phyloP scores from a whole-genome alignment of 2,113 vertebrate genomes.

The Hypomesus transpacificus region DNA sequence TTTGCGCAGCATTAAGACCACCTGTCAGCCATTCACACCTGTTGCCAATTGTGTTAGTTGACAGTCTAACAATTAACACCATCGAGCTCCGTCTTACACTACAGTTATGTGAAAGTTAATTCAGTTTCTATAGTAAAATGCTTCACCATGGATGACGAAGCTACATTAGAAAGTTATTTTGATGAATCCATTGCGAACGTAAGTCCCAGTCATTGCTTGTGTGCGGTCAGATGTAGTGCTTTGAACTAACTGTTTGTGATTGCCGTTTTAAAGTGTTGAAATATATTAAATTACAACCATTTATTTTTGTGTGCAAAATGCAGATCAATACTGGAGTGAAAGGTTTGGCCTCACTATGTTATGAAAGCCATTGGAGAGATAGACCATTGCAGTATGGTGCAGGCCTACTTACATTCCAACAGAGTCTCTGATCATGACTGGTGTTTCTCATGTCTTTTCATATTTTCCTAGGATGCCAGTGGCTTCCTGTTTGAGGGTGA shows the following conservation, averaged over 20 bases:
- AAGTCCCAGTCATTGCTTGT: slow-evolving; percentile 34
- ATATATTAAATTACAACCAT: too few species aligned
- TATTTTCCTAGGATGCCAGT: slow-evolving; percentile 58
- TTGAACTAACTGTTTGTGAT: too few species aligned
- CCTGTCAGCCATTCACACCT: slow-evolving; percentile 9
- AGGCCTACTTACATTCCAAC: too few species aligned
- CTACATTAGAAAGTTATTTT: slow-evolving; percentile 75
- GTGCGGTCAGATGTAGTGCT: not conserved
- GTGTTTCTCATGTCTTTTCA: slow-evolving; percentile 8
- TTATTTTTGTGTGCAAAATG: too few species aligned
- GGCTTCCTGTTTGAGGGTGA: slow-evolving; percentile 62
- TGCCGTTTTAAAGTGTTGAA: too few species aligned
- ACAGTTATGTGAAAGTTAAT: not conserved
- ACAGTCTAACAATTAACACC: slow-evolving; percentile 1
- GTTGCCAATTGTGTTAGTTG: slow-evolving; percentile 29
- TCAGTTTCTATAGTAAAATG: not conserved
- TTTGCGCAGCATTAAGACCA: not conserved
- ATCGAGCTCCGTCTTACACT: too few species aligned
- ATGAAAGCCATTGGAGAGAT: not conserved
- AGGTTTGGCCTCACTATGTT: too few species aligned
- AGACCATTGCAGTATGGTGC: not conserved
- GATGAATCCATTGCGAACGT: slow-evolving; percentile 69
- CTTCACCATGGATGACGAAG: slow-evolving; percentile 68
- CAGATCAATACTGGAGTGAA: too few species aligned
- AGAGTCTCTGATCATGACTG: not conserved